A percentile compares a stretch with the other conserved stretches of the same genome.
Conservation (phyloP, 2,113 vertebrate species). For the Rhea americana region DNA sequence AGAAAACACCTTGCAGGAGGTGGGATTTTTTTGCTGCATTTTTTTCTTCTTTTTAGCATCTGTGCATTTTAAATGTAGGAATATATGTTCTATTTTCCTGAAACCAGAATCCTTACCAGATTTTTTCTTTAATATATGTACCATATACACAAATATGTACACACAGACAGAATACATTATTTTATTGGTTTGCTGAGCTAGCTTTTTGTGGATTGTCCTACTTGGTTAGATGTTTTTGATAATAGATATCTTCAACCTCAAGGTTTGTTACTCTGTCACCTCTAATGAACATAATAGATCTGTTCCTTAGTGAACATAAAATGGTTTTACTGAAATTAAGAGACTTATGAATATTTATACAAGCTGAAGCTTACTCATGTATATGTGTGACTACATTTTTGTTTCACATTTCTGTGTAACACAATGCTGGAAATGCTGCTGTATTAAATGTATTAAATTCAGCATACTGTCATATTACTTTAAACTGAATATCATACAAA, state of each 20-base stretch:
- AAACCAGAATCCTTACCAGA: not conserved
- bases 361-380: not conserved
- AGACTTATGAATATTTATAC: not conserved
- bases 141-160: not conserved
- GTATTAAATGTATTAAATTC: not conserved
- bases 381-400: not conserved
- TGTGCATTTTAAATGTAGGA: not conserved
- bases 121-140: not conserved
- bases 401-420: not conserved
- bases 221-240: not conserved
- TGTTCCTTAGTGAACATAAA: not conserved
- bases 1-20: not conserved
- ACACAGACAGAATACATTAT: not conserved
- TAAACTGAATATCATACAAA: not conserved
- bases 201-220: not conserved
- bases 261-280: not conserved
- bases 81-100: not conserved
- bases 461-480: not conserved
- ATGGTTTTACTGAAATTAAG: not conserved
- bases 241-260: not conserved
- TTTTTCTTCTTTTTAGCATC: not conserved
- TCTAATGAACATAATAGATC: conserved; percentile 28
- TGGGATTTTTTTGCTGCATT: no score
- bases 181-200: not conserved
- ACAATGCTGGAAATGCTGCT: not conserved